Percentiles rank a stretch among this genome's conserved stretches.
Evolutionary conservation across 2,797 vertebrate genomes (phyloP).

Genomic region (Coregonus ussuriensis): DNA sequence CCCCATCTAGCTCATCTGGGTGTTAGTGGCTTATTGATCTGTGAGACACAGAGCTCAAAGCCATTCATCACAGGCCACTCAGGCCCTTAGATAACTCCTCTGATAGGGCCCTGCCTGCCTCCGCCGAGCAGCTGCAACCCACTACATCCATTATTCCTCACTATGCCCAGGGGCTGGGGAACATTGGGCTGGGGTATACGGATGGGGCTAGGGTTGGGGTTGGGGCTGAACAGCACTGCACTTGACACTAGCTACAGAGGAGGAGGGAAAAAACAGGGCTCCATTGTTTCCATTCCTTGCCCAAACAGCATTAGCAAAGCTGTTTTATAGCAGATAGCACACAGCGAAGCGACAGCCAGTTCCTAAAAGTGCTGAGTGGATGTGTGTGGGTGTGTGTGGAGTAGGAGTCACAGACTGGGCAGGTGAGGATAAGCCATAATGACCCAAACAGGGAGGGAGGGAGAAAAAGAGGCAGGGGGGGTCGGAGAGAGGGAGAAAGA

Average conservation of each 20-base stretch:
- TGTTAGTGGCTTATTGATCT: conserved; percentile 81
- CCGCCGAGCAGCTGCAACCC: conserved; percentile 70
- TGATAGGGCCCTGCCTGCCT: conserved; percentile 65
- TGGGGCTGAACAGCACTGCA: too few relatives aligned
- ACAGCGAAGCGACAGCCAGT: conserved; percentile 61
- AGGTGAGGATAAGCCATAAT: too few relatives aligned
- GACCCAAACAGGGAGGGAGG: not conserved
- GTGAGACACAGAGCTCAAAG: conserved; percentile 69
- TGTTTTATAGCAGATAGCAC: conserved; percentile 72
- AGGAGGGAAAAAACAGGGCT: conserved; percentile 52
- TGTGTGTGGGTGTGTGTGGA: conserved; percentile 17
- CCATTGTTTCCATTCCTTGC: conserved; percentile 69
- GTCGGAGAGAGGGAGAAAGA: too few relatives aligned
- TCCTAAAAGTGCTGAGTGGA: conserved; percentile 62
- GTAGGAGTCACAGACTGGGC: too few relatives aligned
- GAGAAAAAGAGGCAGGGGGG: too few relatives aligned
- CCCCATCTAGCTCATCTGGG: conserved; percentile 73
- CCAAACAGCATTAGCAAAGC: conserved; percentile 69
- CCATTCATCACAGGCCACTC: conserved; percentile 79
- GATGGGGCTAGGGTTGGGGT: conserved; percentile 37
- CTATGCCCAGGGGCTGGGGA: conserved; percentile 8
- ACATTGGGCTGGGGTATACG: too few relatives aligned
- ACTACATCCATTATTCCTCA: conserved; percentile 74
- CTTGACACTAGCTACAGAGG: conserved; percentile 6
- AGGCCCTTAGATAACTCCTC: conserved; percentile 75